Percentiles rank a stretch among this genome's conserved stretches.
Conservation (phyloP, 2,888 invertebrate genomes). For the Meghimatium bilineatum region DNA sequence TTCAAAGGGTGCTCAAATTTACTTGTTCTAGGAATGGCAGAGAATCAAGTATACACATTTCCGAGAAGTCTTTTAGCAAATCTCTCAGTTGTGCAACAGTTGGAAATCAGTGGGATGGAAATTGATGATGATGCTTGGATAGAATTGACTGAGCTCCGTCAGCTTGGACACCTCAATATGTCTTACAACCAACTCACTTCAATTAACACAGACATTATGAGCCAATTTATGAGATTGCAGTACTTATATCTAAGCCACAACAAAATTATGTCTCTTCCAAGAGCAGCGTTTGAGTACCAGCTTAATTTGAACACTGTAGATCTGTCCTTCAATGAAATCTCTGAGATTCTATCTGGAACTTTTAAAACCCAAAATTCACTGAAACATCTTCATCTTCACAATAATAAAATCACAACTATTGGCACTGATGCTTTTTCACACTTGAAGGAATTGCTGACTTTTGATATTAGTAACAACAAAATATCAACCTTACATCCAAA, state of each 20-base stretch:
- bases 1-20: slow-evolving; percentile 38
- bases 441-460: slow-evolving; percentile 25
- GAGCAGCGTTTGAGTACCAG: slow-evolving; percentile 49
- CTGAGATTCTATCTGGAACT: slow-evolving; percentile 24
- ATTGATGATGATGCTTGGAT: slow-evolving; percentile 52
- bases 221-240: slow-evolving; percentile 45
- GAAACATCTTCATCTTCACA: slow-evolving; percentile 9
- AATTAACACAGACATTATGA: slow-evolving; percentile 47
- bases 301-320: slow-evolving; percentile 40
- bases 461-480: slow-evolving; percentile 33
- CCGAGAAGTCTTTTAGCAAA: slow-evolving; percentile 33
- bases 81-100: slow-evolving; percentile 38
- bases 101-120: slow-evolving; percentile 47
- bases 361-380: slow-evolving; percentile 12
- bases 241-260: slow-evolving; percentile 48
- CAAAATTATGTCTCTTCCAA: slow-evolving; percentile 44
- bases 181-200: slow-evolving; percentile 46
- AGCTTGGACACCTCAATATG: slow-evolving; percentile 44
- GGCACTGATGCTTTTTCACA: not conserved
- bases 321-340: slow-evolving; percentile 49
- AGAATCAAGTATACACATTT: slow-evolving; percentile 43
- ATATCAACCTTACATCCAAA: slow-evolving; percentile 35
- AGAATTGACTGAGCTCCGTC: slow-evolving; percentile 42
- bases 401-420: slow-evolving; percentile 22
- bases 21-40: slow-evolving; percentile 41